phyloP scores from a whole-genome alignment of 2,797 vertebrate species.

The Melopsittacus undulatus region DNA sequence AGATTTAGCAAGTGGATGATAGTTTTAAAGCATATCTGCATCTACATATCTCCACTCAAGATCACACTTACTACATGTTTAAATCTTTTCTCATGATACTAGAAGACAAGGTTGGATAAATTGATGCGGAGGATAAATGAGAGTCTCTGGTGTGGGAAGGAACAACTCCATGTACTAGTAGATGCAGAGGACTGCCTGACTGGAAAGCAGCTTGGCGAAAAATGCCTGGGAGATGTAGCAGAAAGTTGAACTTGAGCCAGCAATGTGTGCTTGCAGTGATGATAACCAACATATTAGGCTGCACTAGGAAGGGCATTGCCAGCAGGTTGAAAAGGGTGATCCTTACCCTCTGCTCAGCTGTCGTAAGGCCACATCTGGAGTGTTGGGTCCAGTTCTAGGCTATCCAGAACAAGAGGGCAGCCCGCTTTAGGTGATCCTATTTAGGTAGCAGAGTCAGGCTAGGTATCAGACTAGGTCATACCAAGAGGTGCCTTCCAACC shows the following conservation, averaged over 20 bases:
- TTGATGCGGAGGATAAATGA: background rate
- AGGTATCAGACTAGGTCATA: background rate
- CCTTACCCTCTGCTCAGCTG: background rate
- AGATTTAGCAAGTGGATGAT: fast-evolving
- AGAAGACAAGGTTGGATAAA: background rate
- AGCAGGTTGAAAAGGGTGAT: background rate
- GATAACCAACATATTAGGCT: background rate
- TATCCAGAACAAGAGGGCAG: background rate
- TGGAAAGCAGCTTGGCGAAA: background rate
- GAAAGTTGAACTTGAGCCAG: background rate
- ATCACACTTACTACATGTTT: background rate
- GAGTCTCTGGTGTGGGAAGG: background rate
- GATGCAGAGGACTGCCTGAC: background rate
- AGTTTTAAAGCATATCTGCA: background rate
- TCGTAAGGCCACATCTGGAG: background rate
- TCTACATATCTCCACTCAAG: background rate
- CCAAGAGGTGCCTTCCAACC: background rate
- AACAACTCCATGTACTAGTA: background rate
- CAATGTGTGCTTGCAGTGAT: background rate
- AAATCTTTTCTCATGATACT: background rate
- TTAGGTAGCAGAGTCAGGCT: fast-evolving
- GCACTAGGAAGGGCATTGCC: background rate
- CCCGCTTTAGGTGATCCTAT: background rate
- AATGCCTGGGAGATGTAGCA: background rate
- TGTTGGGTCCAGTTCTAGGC: background rate